Percentiles rank a stretch among this genome's conserved stretches.
These are phyloP conservation scores for Drosophila suzukii DNA, from an alignment of 1,140 invertebrate species.

Conservation along the genomic window DNA sequence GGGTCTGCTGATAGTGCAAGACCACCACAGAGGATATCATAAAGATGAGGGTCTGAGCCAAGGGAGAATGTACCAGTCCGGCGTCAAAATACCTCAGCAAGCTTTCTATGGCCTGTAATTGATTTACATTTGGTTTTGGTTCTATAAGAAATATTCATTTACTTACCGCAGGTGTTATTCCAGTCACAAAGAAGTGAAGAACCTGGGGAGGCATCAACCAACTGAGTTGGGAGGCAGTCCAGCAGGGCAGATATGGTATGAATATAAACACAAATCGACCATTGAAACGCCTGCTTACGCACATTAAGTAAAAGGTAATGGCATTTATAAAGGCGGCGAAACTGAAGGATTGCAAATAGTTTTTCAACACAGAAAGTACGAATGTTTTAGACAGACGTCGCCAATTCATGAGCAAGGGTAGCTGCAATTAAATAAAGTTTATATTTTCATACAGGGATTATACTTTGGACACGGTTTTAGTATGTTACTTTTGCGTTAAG, in stretches of 20 bases:
- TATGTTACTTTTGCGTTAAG: too few species aligned
- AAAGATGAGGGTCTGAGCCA: slow-evolving; percentile 47
- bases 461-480: too few species aligned
- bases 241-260: slow-evolving; percentile 31
- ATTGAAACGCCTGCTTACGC: slow-evolving; percentile 21
- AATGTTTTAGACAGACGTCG: slow-evolving; percentile 8
- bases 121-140: not conserved
- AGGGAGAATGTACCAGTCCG: slow-evolving; percentile 34
- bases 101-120: slow-evolving; percentile 39
- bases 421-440: not conserved
- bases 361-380: slow-evolving; percentile 5
- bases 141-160: not conserved
- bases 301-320: slow-evolving; percentile 38
- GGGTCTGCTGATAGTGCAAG: slow-evolving; percentile 37
- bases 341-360: slow-evolving; percentile 38
- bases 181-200: slow-evolving; percentile 40
- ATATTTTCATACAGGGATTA: not conserved
- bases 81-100: slow-evolving; percentile 34
- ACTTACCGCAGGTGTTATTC: slow-evolving; percentile 46
- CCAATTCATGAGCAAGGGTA: slow-evolving; percentile 38
- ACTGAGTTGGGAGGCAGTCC: slow-evolving; percentile 18
- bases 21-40: slow-evolving; percentile 53
- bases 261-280: slow-evolving; percentile 24
- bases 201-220: slow-evolving; percentile 46
- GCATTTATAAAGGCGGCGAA: slow-evolving; percentile 45